These are phyloP conservation scores for Nomada ferruginata DNA, from an alignment of 2,888 invertebrate species.

Conservation along the genomic window DNA sequence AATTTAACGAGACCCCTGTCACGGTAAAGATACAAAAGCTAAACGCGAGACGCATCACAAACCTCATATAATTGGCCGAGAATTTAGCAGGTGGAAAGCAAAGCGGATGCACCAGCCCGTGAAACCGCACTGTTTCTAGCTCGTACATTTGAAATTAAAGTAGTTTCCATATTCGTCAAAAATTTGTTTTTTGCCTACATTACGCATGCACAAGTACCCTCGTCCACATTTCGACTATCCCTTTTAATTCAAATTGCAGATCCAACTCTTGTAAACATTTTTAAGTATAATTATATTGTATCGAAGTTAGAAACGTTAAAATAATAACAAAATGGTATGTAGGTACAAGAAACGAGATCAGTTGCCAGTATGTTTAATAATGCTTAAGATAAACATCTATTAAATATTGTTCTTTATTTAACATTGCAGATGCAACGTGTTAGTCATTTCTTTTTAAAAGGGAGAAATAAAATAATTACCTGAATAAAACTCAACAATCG, in stretches of 20 bases:
- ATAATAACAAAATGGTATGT: too few species aligned
- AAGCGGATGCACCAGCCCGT: conserved; percentile 77
- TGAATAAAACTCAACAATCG: too few species aligned
- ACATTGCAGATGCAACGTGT: too few species aligned
- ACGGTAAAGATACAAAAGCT: conserved; percentile 64
- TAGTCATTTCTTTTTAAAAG: too few species aligned
- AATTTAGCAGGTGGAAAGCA: conserved; percentile 75
- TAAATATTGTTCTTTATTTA: too few species aligned
- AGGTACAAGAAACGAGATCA: too few species aligned
- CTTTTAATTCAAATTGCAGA: not conserved
- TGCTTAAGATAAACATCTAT: too few species aligned
- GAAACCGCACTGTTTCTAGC: conserved; percentile 77
- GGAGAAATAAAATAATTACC: too few species aligned
- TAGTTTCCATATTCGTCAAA: conserved; percentile 57
- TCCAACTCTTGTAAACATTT: not conserved
- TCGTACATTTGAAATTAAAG: conserved; percentile 75
- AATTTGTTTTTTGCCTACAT: conserved; percentile 59
- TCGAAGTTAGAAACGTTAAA: too few species aligned
- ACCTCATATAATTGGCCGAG: conserved; percentile 80
- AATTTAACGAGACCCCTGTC: conserved; percentile 64
- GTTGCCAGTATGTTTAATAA: too few species aligned
- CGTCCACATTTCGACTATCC: not conserved
- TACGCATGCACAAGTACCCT: conserved; percentile 27
- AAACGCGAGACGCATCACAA: conserved; percentile 72
- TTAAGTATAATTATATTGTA: not conserved